A percentile compares a stretch with the other conserved stretches of the same genome.
phyloP scores from a whole-genome alignment of 2,797 vertebrate species.

The Eupleurogrammus muticus region DNA sequence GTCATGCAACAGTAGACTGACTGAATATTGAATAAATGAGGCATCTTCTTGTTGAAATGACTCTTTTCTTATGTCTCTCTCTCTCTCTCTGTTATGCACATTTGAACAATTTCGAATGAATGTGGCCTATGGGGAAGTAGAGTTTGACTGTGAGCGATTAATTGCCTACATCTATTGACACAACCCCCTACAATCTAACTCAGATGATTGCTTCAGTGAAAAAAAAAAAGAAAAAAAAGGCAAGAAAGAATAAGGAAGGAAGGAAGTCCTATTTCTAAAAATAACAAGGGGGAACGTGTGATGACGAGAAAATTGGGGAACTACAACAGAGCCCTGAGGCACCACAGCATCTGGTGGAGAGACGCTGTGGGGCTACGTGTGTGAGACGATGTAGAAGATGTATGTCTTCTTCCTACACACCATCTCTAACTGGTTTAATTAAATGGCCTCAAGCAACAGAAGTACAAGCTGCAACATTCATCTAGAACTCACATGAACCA shows the following conservation, averaged over 20 bases:
- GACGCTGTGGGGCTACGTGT: conserved; percentile 13
- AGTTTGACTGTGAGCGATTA: neutral
- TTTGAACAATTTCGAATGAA: too few species aligned
- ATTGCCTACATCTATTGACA: neutral
- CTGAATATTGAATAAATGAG: too few species aligned
- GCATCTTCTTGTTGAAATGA: too few species aligned
- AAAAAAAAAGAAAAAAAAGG: neutral
- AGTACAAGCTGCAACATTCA: conserved; percentile 18
- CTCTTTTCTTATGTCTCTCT: too few species aligned
- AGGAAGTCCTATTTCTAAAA: conserved; percentile 46
- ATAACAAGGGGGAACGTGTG: conserved; percentile 41
- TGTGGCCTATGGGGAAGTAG: too few species aligned
- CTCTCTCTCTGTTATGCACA: too few species aligned
- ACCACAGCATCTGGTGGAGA: conserved; percentile 10
- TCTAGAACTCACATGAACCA: conserved; percentile 11
- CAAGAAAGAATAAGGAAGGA: too few species aligned
- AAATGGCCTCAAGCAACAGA: conserved; percentile 40
- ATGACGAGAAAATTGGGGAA: conserved; percentile 23
- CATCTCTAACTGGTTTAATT: conserved; percentile 14
- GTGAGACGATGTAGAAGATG: conserved; percentile 5
- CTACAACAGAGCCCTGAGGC: conserved; percentile 19
- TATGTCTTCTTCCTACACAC: conserved; percentile 15
- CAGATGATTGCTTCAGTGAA: neutral
- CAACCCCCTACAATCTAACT: neutral
- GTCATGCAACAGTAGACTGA: too few species aligned